phyloP scores from a whole-genome alignment of 2,888 invertebrate species.

The Gisinianus flammeolus region DNA sequence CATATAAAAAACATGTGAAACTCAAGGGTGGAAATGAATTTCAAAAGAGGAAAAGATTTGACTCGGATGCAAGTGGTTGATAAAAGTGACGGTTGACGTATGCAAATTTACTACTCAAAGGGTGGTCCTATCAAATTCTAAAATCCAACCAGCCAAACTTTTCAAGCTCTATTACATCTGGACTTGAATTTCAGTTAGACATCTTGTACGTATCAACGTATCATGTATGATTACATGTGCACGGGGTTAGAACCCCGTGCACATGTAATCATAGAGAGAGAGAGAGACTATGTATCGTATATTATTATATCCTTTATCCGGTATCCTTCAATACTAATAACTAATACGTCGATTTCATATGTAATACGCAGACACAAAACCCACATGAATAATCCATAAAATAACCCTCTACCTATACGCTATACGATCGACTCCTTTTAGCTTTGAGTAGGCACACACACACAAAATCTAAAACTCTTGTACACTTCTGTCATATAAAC shows the following conservation, averaged over 20 bases:
- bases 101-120: constrained; percentile 45
- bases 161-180: constrained; percentile 10
- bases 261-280: no score
- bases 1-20: not conserved
- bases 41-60: constrained; percentile 25
- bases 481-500: no score
- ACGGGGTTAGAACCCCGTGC: not conserved
- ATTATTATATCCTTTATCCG: not conserved
- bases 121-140: constrained; percentile 47
- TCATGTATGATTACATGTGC: not conserved
- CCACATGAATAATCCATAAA: no score
- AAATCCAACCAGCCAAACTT: constrained; percentile 32
- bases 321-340: not conserved
- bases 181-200: not conserved
- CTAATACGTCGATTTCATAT: no score
- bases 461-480: no score
- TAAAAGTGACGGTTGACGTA: constrained; percentile 47
- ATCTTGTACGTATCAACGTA: not conserved
- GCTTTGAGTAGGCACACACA: no score
- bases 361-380: no score
- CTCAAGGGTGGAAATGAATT: constrained; percentile 25
- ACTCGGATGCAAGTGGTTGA: constrained; percentile 34
- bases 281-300: not conserved
- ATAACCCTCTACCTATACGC: no score
- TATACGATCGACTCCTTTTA: no score